Percentiles rank a stretch among this genome's conserved stretches.
Conservation (phyloP, 2,797 vertebrate genomes). For the Acipenser ruthenus region DNA sequence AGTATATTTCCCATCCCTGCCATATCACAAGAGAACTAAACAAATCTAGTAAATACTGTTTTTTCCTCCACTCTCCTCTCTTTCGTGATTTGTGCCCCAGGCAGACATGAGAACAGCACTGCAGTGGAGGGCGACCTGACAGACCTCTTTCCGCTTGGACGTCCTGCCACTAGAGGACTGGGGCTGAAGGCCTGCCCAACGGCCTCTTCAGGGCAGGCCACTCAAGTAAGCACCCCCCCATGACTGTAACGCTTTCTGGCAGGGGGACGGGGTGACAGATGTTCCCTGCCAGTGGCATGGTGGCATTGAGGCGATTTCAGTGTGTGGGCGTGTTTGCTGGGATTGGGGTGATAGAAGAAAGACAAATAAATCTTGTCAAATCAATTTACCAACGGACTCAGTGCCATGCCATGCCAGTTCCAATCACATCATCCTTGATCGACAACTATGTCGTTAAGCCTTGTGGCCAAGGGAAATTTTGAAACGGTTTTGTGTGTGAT, state of each 20-base stretch:
- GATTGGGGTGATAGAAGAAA: constrained; percentile 36
- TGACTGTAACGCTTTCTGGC: constrained; percentile 64
- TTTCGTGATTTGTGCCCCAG: too few relatives aligned
- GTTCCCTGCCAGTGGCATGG: constrained; percentile 40
- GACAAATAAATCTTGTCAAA: constrained; percentile 67
- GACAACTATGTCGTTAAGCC: too few relatives aligned
- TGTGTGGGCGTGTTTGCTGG: constrained; percentile 11
- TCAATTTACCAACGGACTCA: constrained; percentile 53
- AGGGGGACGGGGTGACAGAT: constrained; percentile 72
- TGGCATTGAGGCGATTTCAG: constrained; percentile 35
- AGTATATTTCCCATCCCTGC: too few relatives aligned
- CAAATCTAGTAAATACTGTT: too few relatives aligned
- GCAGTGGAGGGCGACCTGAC: constrained; percentile 39
- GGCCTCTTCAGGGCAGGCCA: constrained; percentile 35
- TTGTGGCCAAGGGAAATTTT: too few relatives aligned
- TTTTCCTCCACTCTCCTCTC: too few relatives aligned
- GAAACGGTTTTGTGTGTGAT: too few relatives aligned
- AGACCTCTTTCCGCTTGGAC: constrained; percentile 43
- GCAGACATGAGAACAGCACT: background rate
- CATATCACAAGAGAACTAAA: too few relatives aligned
- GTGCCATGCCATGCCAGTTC: constrained; percentile 47
- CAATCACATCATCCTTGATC: too few relatives aligned
- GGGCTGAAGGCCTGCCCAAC: constrained; percentile 36
- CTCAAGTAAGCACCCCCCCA: constrained; percentile 41
- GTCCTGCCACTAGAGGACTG: constrained; percentile 34